Evolutionary conservation across 2,888 invertebrate genomes (phyloP), one percentile per base, ranked within the genome.

Genomic region (Torymus tubicola): DNA sequence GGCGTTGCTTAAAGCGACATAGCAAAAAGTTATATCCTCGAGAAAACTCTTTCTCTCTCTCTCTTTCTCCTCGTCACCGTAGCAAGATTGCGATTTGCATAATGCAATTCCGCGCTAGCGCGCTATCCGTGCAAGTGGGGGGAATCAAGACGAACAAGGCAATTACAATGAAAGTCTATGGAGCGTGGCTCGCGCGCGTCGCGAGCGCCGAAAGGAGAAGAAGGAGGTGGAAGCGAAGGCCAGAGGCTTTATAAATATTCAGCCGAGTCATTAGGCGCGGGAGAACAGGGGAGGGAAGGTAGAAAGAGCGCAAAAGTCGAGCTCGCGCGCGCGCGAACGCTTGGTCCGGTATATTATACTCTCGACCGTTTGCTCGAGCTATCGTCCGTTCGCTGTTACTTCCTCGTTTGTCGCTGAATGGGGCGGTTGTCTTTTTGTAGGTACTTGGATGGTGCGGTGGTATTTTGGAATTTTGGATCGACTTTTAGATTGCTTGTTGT

Each of bases 111-210:
- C 88, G 79, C 82, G 78, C 87, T 85, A 85, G 86, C 87, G 87
- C 86, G 57, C 55, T 60, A 65, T 53, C 88, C 86, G 42, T 0
- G 64, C n/a, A 55, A 52, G 57, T 42, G 18, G 58, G 18, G 58
- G 86, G 88, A 89, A 88, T 89, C 88, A 87, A 88, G 88, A 89
- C 87, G 89, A 89, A 90, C 89, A 90, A 88, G 89, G 88, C 89
- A 90, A 90, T 90, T 90, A 89, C 89, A 89, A 89, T 88, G 89
- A 90, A 90, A 89, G 87, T 89, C 88, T 88, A 89, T 88, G 88
- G 88, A 87, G 88, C 88, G 85, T 84, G 83, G 86, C 84, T 84
- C 82, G 81, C 83, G 81, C 83, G 82, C 82, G 82, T 84, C 81
- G 81, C 42, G 8, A 42, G 42, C 42, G 42, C 42, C 42, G 42